Conservation (phyloP, 23 tunicate species). For the Ascidia mentula region DNA sequence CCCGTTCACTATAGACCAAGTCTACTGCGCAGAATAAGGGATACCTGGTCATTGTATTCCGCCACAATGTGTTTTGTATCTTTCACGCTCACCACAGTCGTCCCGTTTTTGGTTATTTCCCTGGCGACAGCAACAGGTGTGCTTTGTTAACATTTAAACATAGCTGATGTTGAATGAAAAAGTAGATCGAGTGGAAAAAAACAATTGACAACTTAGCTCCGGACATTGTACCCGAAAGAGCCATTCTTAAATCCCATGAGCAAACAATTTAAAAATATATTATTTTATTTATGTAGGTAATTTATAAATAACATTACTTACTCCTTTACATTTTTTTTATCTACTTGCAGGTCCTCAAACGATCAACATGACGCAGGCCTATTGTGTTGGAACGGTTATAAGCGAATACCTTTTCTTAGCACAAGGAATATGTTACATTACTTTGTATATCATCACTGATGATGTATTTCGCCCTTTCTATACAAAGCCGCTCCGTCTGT, state of each 20-base stretch:
- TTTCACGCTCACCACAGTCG: conserved; percentile 32
- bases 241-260: no score
- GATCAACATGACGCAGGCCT: background rate
- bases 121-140: conserved; percentile 11
- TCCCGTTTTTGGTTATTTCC: conserved; percentile 42
- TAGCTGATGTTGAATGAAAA: no score
- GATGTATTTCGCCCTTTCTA: conserved; percentile 75
- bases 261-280: no score
- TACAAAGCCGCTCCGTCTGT: background rate
- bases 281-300: no score
- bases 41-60: conserved; percentile 73
- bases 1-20: conserved; percentile 75
- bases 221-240: no score
- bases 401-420: conserved; percentile 33
- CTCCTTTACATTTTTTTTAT: no score
- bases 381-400: conserved; percentile 33
- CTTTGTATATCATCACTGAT: conserved; percentile 56
- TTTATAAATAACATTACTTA: no score
- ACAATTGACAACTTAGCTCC: no score
- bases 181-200: no score
- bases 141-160: no score
- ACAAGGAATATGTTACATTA: conserved; percentile 63
- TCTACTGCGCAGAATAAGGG: conserved; percentile 68
- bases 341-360: no score
- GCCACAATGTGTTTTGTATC: conserved; percentile 37